Conservation (phyloP, 2,797 vertebrate genomes). For the Enoplosus armatus region DNA sequence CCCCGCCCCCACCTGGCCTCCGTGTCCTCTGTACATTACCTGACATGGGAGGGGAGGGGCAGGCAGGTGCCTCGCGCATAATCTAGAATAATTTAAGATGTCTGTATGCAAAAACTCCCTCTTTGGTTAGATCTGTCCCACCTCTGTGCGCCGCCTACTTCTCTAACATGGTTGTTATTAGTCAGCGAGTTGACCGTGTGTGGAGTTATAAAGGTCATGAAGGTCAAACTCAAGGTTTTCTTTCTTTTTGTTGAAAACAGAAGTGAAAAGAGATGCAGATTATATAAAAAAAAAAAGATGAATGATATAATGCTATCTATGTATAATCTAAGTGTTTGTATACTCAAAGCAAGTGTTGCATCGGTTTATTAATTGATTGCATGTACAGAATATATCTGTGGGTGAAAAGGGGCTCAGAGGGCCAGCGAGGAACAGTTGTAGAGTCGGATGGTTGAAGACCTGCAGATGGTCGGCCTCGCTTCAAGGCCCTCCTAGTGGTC, state of each 20-base stretch:
- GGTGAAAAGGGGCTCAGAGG: slow-evolving; percentile 31
- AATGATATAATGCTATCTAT: slow-evolving; percentile 77
- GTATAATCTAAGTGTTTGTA: slow-evolving; percentile 82
- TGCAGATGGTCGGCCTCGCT: slow-evolving; percentile 7
- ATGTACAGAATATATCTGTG: slow-evolving; percentile 74
- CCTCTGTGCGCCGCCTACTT: slow-evolving; percentile 25
- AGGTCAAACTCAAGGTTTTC: slow-evolving; percentile 17
- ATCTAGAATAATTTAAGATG: slow-evolving; percentile 63
- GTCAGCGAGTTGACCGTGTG: slow-evolving; percentile 26
- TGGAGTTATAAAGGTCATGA: not conserved
- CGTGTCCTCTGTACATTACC: slow-evolving; percentile 13
- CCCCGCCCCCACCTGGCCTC: slow-evolving; percentile 4
- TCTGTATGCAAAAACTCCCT: slow-evolving; percentile 52
- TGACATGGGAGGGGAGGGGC: slow-evolving; percentile 15
- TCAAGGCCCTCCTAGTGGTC: slow-evolving; percentile 38
- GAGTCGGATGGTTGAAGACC: slow-evolving; percentile 21
- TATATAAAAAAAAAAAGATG: slow-evolving; percentile 51
- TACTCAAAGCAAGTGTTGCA: slow-evolving; percentile 76
- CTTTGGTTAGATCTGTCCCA: slow-evolving; percentile 30
- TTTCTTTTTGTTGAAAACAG: slow-evolving; percentile 27
- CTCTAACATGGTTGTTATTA: slow-evolving; percentile 16
- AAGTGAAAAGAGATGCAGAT: slow-evolving; percentile 48
- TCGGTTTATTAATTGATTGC: slow-evolving; percentile 74
- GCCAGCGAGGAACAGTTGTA: slow-evolving; percentile 33
- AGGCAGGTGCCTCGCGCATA: slow-evolving; percentile 17